Evolutionary conservation across 2,113 vertebrate species (phyloP), one percentile per base, ranked within the genome.

Genomic region (Pangasianodon hypophthalmus): DNA sequence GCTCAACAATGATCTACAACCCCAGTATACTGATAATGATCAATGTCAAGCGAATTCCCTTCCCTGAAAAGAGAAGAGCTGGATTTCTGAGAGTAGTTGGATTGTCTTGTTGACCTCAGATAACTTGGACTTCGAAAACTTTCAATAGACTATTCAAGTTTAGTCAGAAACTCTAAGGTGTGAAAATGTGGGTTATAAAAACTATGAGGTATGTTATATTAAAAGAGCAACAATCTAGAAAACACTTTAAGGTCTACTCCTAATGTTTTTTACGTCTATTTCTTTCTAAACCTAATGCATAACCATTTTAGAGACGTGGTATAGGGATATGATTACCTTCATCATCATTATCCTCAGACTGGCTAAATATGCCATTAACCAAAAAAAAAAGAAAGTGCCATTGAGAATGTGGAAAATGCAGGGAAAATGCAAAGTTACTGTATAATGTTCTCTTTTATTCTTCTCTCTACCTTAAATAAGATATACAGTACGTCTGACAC

Each of bases 251-350:
- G 56, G 62, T 73, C 75, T 71, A 60, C 50, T 83, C 29, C 46
- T 81, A 86, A 67, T 37, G 46, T 26, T 8, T 16, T 80, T 54
- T 88, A 37, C 48, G 62, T 32, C 41, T 58, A 79, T n/a, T 62
- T 54, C 62, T 67, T 77, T 41, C 10, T 67, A 77, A 56, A 87
- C 29, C 60, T 32, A 82, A 32, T 54, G 29, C 50, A 58, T 11
- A 24, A 83, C 52, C 18, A 83, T 26, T 54, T 82, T 48, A 48
- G 26, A n/a, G 26, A 56, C 37, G 32, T 41, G 69, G 46, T 62
- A 48, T 54, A 67, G 19, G 81, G 69, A 54, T 52, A 46, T 46
- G 58, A 88, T 90, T 88, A 88, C 71, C 71, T 90, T 85, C 73
- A 88, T 60, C 21, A 56, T n/a, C 64, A 54, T 83, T 73, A 58